Evolutionary conservation across 2,888 invertebrate genomes (phyloP).

Genomic region (Rotaria sp.): DNA sequence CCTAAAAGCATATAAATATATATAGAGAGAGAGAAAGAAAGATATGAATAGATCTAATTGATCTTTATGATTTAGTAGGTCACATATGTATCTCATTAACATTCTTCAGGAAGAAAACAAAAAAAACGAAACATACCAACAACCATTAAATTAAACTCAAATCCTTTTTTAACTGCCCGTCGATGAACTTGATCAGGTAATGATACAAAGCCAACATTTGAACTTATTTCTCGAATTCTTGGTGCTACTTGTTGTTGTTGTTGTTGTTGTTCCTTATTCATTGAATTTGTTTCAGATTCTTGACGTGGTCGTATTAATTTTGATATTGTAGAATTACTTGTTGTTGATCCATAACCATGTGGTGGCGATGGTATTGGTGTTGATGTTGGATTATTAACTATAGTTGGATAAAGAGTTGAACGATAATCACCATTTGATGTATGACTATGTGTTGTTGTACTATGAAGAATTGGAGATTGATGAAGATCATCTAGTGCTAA

Average conservation of each 20-base stretch:
- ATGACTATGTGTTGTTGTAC: neutral
- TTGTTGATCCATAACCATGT: neutral
- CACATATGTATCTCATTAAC: neutral
- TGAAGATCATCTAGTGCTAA: constrained; percentile 14
- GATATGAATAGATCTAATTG: neutral
- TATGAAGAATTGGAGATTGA: constrained; percentile 19
- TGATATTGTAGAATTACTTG: constrained; percentile 1
- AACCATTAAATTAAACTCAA: constrained; percentile 29
- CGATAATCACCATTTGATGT: constrained; percentile 19
- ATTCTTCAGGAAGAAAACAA: neutral
- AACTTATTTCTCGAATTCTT: constrained; percentile 10
- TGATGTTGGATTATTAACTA: constrained; percentile 18
- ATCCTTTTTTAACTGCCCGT: constrained; percentile 38
- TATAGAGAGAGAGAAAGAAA: neutral
- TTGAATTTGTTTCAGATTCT: constrained; percentile 18
- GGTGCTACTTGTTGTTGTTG: neutral
- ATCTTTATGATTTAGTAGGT: no score
- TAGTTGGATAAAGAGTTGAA: constrained; percentile 5
- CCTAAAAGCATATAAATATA: constrained; percentile 19
- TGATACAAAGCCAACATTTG: constrained; percentile 19
- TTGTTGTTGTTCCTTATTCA: neutral
- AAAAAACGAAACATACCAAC: neutral
- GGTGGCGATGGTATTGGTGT: constrained; percentile 26
- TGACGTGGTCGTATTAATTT: neutral
- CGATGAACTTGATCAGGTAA: constrained; percentile 43